Conservation (phyloP, 2,113 vertebrate genomes). For the Mola mola region DNA sequence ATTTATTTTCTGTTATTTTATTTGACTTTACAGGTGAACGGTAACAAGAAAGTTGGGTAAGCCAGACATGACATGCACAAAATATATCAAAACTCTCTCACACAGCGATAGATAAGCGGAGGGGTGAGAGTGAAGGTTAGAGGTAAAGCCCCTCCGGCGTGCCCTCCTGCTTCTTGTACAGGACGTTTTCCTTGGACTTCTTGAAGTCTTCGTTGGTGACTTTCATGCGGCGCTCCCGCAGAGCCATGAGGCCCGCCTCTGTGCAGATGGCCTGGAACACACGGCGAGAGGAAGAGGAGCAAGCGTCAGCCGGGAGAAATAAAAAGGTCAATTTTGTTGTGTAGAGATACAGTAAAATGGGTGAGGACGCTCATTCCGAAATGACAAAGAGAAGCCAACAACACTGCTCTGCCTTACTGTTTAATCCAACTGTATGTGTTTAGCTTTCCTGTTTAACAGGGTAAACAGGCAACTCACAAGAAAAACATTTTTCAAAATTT, state of each 20-base stretch:
- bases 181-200: slow-evolving; percentile 98
- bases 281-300: neutral
- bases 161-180: slow-evolving; percentile 99
- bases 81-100: slow-evolving; percentile 76
- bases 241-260: slow-evolving; percentile 96
- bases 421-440: too few species aligned
- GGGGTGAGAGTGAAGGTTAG: slow-evolving; percentile 50
- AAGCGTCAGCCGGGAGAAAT: neutral
- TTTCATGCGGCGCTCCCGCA: slow-evolving; percentile 96
- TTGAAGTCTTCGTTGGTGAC: slow-evolving; percentile 99
- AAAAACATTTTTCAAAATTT: too few species aligned
- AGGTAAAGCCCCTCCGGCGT: slow-evolving; percentile 93
- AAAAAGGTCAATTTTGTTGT: too few species aligned
- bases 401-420: too few species aligned
- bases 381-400: too few species aligned
- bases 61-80: slow-evolving; percentile 69
- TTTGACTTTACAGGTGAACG: slow-evolving; percentile 58
- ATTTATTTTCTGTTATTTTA: slow-evolving; percentile 33
- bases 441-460: neutral
- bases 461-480: too few species aligned
- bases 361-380: too few species aligned
- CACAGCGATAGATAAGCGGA: slow-evolving; percentile 16
- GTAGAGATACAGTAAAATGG: too few species aligned
- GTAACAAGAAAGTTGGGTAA: slow-evolving; percentile 50
- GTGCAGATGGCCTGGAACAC: slow-evolving; percentile 93